phyloP scores from a whole-genome alignment of 1,140 invertebrate species.

The Parasteatoda tepidariorum region DNA sequence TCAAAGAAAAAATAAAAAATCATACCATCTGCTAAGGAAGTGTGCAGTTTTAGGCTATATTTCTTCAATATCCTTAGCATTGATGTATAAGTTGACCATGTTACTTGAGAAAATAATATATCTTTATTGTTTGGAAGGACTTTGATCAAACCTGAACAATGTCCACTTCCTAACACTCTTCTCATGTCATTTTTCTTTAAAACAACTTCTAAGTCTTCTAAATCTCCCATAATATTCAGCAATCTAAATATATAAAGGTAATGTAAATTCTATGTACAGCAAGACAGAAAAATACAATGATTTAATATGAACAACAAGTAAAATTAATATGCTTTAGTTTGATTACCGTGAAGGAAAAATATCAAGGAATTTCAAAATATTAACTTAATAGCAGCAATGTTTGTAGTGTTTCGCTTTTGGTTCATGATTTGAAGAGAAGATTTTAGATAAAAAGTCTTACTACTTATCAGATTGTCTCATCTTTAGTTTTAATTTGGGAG shows the following conservation, averaged over 20 bases:
- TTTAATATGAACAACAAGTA: too few relatives aligned
- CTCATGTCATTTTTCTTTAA: slow-evolving; percentile 64
- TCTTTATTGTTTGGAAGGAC: slow-evolving; percentile 72
- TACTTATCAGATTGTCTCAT: too few relatives aligned
- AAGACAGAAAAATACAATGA: neutral
- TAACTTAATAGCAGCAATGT: too few relatives aligned
- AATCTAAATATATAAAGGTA: slow-evolving; percentile 61
- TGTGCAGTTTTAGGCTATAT: slow-evolving; percentile 72
- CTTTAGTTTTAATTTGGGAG: too few relatives aligned
- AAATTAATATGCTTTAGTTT: too few relatives aligned
- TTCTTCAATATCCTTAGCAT: slow-evolving; percentile 92
- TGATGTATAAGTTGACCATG: slow-evolving; percentile 80
- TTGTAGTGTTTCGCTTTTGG: too few relatives aligned
- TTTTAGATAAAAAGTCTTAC: too few relatives aligned
- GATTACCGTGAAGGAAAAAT: too few relatives aligned
- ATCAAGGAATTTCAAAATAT: too few relatives aligned
- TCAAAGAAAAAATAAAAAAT: neutral
- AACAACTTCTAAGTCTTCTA: slow-evolving; percentile 77
- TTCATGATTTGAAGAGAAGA: too few relatives aligned
- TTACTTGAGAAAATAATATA: slow-evolving; percentile 77
- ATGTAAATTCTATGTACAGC: slow-evolving; percentile 18
- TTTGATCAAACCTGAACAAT: slow-evolving; percentile 76
- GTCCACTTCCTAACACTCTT: slow-evolving; percentile 67
- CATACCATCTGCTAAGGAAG: slow-evolving; percentile 64
- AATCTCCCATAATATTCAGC: slow-evolving; percentile 75